Evolutionary conservation across 2,797 vertebrate species (phyloP), one percentile per base, ranked within the genome.

Genomic region (Acipenser transmontanus): DNA sequence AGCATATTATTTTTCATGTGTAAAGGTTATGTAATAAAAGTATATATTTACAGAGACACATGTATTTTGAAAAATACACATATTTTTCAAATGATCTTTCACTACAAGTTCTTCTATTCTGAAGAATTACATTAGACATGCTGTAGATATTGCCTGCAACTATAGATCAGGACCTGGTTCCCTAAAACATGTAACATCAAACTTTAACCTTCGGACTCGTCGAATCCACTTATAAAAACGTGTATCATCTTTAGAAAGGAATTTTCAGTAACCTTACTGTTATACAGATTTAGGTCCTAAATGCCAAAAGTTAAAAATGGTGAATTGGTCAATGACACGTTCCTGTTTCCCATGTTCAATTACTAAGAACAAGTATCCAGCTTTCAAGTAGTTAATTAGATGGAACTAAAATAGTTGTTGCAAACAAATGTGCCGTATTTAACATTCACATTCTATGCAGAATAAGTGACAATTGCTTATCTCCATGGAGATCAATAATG

Each of bases 401-500:
- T 89, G 86, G 90, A 93, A 91, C 89, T 91, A 92, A 91, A 93
- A 93, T 91, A 92, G 93, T 93, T 93, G 89, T 88, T 87, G 86
- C 86, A 93, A 93, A 93, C 88, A 96, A 94, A 93, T 88, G 78
- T 80, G 82, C 79, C 82, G 93, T 95, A 93, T 95, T 99, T 95
- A 97, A 97, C 92, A 96, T 95, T 94, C 95, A 94, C 88, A 88
- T 92, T 93, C 93, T 95, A 94, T 92, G 92, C 92, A 88, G 88
- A 91, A 91, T 94, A 97, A 93, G 93, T 95, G 94, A 97, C 95
- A 97, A 98, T 95, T 95, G 93, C 93, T 91, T 93, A 98, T 99
- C 95, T 96, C 97, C 97, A 98, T 98, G 96, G 97, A 97, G 95
- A 99, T 98, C 95, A 96, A 96, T 98, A 97, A 97, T 97, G 92